phyloP scores from a whole-genome alignment of 2,888 invertebrate species.

The Caenorhabditis wallacei region DNA sequence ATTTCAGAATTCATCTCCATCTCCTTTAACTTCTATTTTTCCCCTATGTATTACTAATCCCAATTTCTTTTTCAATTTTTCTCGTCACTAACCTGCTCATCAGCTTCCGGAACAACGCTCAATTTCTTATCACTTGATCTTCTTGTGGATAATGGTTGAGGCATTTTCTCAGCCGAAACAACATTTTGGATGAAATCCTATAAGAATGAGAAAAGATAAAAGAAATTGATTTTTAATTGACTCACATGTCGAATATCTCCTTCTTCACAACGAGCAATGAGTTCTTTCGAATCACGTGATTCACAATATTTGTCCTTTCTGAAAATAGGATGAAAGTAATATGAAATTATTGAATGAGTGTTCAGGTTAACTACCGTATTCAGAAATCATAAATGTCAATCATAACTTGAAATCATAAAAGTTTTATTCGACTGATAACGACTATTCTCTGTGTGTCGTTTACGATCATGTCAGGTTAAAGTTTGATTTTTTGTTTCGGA shows the following conservation, averaged over 20 bases:
- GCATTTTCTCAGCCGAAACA: slow-evolving; percentile 61
- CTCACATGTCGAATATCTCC: slow-evolving; percentile 66
- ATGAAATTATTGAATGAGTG: no score
- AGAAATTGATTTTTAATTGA: not conserved
- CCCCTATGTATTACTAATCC: no score
- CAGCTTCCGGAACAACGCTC: slow-evolving; percentile 81
- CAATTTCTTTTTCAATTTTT: no score
- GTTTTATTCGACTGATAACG: no score
- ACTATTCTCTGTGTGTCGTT: no score
- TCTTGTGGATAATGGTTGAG: slow-evolving; percentile 51
- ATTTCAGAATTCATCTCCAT: no score
- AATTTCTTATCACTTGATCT: slow-evolving; percentile 79
- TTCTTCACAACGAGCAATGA: slow-evolving; percentile 72
- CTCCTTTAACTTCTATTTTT: no score
- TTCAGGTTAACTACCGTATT: no score
- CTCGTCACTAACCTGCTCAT: slow-evolving; percentile 80
- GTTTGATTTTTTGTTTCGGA: no score
- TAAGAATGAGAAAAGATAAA: not conserved
- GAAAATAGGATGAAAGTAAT: slow-evolving; percentile 19
- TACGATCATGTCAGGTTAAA: no score
- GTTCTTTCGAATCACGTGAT: slow-evolving; percentile 76
- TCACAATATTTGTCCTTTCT: slow-evolving; percentile 69
- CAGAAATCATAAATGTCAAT: no score
- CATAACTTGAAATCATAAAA: no score
- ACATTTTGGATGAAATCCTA: slow-evolving; percentile 65